These are phyloP conservation scores for Branchinecta sandiegonensis DNA, from an alignment of 2,888 invertebrate species.

Conservation along the genomic window DNA sequence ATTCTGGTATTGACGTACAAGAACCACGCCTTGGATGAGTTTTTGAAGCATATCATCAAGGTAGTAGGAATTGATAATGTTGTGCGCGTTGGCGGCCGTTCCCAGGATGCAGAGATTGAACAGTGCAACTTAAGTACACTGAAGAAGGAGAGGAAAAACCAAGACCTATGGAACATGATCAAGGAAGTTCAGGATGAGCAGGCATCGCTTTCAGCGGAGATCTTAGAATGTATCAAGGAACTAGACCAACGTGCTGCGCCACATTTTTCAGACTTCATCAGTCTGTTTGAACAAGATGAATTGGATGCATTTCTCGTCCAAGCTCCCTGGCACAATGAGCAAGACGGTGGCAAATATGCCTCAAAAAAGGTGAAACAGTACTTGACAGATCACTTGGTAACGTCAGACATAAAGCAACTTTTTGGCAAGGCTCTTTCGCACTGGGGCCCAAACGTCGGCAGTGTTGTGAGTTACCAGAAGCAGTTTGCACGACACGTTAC, in stretches of 20 bases:
- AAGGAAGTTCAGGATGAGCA: conserved; percentile 16
- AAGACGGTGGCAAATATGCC: no score
- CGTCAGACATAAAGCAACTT: no score
- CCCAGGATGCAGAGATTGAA: conserved; percentile 10
- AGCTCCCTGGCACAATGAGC: not conserved
- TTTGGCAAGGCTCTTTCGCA: no score
- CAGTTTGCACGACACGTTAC: no score
- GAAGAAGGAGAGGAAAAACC: not conserved
- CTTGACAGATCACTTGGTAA: no score
- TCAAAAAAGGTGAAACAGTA: not conserved
- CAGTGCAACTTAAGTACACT: not conserved
- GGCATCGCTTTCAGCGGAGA: not conserved
- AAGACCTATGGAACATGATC: not conserved
- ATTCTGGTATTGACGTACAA: conserved; percentile 20
- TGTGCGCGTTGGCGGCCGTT: conserved; percentile 19
- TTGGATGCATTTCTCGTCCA: not conserved
- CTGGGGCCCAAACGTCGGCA: no score
- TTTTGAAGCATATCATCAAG: conserved; percentile 17
- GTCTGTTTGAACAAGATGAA: conserved; percentile 1
- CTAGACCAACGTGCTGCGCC: not conserved
- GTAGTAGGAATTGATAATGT: conserved; percentile 17
- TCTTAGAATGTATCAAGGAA: not conserved
- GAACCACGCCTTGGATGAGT: conserved; percentile 22
- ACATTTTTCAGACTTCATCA: not conserved
- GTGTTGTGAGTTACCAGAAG: no score